A percentile compares a stretch with the other conserved stretches of the same genome.
Conservation (phyloP, 2,797 vertebrate genomes). For the Orestias chungarensis region DNA sequence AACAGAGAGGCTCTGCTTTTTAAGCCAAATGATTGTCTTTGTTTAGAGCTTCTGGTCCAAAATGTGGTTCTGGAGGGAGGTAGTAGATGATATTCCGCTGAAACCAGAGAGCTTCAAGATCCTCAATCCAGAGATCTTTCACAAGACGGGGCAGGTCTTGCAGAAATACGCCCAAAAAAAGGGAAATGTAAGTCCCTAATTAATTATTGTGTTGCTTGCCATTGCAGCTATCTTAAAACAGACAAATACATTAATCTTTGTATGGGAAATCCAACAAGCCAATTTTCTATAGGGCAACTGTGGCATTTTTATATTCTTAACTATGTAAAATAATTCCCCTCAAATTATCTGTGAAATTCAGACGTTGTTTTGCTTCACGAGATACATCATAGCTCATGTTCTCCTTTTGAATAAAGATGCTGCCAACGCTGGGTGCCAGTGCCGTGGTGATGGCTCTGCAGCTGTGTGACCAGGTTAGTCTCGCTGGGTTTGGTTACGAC, state of each 20-base stretch:
- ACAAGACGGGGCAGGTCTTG: conserved; percentile 68
- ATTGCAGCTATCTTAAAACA: neutral
- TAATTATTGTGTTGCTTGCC: neutral
- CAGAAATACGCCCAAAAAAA: conserved; percentile 68
- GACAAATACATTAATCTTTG: neutral
- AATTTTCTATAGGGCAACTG: neutral
- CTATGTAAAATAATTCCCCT: neutral
- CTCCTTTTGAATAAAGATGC: conserved; percentile 48
- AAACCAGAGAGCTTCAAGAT: conserved; percentile 77
- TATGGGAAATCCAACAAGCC: neutral
- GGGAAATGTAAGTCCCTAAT: conserved; percentile 61
- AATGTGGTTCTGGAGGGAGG: conserved; percentile 85
- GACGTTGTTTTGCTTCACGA: neutral
- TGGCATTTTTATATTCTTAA: neutral
- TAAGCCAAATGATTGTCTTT: conserved; percentile 29
- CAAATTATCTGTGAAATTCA: neutral
- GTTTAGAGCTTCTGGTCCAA: conserved; percentile 83
- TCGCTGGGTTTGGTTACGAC: conserved; percentile 84
- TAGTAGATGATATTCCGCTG: conserved; percentile 82
- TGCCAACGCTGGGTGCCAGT: conserved; percentile 79
- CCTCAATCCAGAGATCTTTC: conserved; percentile 81
- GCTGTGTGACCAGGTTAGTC: conserved; percentile 84
- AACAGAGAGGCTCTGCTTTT: conserved; percentile 24
- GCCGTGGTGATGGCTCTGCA: conserved; percentile 81
- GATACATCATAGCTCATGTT: neutral